Evolutionary conservation across 2,888 invertebrate species (phyloP).

Genomic region (Hirtodrosophila histrioides): DNA sequence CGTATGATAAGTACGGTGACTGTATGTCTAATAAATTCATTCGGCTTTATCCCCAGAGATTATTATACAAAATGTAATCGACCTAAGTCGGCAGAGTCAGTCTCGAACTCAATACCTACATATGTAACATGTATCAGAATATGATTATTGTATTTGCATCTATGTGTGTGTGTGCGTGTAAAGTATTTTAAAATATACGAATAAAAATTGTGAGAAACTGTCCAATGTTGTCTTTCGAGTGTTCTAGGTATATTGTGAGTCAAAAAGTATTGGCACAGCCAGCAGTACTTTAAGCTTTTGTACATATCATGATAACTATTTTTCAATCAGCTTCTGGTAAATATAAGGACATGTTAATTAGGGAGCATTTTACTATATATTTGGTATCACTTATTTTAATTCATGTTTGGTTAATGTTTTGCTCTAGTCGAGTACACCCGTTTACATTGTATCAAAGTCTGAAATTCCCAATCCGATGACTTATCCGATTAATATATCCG

Average conservation of each 20-base stretch:
- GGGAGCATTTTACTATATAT: too few relatives aligned
- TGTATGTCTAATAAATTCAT: conserved; percentile 8
- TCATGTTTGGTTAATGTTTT: too few relatives aligned
- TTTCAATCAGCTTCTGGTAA: too few relatives aligned
- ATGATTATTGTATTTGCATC: conserved; percentile 60
- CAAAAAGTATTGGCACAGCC: too few relatives aligned
- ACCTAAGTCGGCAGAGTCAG: conserved; percentile 17
- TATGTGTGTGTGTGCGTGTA: conserved; percentile 71
- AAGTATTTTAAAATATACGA: conserved; percentile 69
- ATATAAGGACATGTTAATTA: too few relatives aligned
- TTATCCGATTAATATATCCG: too few relatives aligned
- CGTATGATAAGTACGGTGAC: neutral
- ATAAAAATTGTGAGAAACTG: conserved; percentile 40
- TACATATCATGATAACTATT: too few relatives aligned
- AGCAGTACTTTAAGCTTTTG: neutral
- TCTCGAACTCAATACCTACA: conserved; percentile 19
- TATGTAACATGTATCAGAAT: conserved; percentile 48
- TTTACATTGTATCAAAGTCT: too few relatives aligned
- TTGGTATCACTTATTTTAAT: too few relatives aligned
- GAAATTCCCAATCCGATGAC: too few relatives aligned
- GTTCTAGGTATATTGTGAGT: too few relatives aligned
- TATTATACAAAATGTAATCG: conserved; percentile 17
- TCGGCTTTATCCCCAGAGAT: conserved; percentile 9
- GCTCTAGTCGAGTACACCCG: too few relatives aligned
- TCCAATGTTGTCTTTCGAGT: neutral